Evolutionary conservation across 2,888 invertebrate species (phyloP).

Genomic region (Erebia palarica): DNA sequence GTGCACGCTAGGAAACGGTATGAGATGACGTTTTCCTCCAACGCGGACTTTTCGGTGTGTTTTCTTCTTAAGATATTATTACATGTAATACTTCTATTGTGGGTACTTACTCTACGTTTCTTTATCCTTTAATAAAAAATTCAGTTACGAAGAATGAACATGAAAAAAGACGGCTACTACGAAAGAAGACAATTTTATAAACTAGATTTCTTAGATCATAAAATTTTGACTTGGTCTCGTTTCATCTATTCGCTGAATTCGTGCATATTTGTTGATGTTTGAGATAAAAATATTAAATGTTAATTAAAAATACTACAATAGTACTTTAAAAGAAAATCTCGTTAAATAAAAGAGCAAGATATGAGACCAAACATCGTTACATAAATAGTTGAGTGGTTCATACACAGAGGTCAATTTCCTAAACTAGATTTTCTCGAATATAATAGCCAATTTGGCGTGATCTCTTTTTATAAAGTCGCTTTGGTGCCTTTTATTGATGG

Average conservation of each 20-base stretch:
- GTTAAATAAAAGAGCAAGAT: no score
- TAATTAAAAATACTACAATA: no score
- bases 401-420: slow-evolving; percentile 18
- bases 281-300: background rate
- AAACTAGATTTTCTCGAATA: slow-evolving; percentile 13
- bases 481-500: slow-evolving; percentile 1
- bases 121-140: no score
- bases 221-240: slow-evolving; percentile 19
- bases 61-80: no score
- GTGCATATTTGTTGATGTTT: background rate
- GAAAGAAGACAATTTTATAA: slow-evolving; percentile 18
- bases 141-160: background rate
- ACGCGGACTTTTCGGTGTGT: no score
- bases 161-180: no score
- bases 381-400: background rate
- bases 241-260: slow-evolving; percentile 16
- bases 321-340: no score
- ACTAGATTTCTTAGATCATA: slow-evolving; percentile 8
- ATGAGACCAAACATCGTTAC: no score
- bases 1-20: no score
- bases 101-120: no score
- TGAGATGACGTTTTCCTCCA: no score
- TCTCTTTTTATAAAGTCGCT: slow-evolving; percentile 17
- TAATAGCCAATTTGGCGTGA: slow-evolving; percentile 20
- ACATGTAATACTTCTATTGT: no score